phyloP scores from a whole-genome alignment of 2,113 vertebrate genomes.

The Phaethornis superciliosus region DNA sequence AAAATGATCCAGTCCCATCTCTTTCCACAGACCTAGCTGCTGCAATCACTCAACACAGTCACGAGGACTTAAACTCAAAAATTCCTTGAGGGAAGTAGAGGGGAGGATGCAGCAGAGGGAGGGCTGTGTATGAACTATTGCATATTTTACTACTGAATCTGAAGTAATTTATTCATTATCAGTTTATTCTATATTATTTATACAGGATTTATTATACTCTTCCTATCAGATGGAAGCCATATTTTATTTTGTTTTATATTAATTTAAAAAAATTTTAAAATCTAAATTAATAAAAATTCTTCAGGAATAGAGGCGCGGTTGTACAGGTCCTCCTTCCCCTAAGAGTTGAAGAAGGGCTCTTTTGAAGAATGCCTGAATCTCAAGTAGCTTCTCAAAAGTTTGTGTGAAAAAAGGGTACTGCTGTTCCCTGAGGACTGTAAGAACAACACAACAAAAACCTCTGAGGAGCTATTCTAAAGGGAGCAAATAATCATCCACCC shows the following conservation, averaged over 20 bases:
- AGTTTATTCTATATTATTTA: no score
- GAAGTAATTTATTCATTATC: not conserved
- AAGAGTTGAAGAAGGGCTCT: not conserved
- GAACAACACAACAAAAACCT: not conserved
- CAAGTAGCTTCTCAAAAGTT: not conserved
- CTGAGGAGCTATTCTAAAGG: not conserved
- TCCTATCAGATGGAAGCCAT: not conserved
- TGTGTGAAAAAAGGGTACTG: not conserved
- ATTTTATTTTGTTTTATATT: not conserved
- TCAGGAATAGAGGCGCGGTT: not conserved
- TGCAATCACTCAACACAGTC: not conserved
- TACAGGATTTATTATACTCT: not conserved
- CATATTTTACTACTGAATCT: not conserved
- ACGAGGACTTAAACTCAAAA: rapidly evolving
- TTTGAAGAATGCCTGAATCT: not conserved
- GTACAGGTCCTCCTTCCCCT: not conserved
- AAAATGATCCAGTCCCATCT: not conserved
- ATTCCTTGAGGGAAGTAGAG: not conserved
- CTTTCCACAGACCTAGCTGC: not conserved
- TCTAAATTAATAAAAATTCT: no score
- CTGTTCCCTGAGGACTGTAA: not conserved
- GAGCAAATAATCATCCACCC: slow-evolving; percentile 17
- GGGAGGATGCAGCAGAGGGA: not conserved
- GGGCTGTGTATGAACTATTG: not conserved
- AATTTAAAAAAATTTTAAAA: not conserved